A percentile compares a stretch with the other conserved stretches of the same genome.
Conservation (phyloP, 2,797 vertebrate genomes). For the Sebastes hubbsi region DNA sequence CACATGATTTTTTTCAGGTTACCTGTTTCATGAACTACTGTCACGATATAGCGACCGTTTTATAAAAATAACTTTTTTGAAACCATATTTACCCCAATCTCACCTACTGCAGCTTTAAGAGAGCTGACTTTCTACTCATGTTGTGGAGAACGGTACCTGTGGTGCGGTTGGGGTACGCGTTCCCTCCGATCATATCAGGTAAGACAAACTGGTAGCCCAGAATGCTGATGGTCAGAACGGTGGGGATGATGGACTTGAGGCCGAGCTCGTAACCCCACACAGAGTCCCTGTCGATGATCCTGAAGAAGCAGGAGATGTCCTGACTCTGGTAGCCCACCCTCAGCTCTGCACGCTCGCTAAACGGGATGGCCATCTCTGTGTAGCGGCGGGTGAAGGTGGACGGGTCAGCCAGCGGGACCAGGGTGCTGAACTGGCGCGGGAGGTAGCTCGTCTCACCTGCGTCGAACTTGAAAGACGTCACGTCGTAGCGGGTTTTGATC, state of each 20-base stretch:
- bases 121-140: too few relatives aligned
- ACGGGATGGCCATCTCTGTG: constrained; percentile 89
- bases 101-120: not conserved
- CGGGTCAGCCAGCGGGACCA: constrained; percentile 84
- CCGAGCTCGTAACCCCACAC: constrained; percentile 95
- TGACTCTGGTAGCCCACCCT: constrained; percentile 91
- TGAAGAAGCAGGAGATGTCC: constrained; percentile 96
- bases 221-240: constrained; percentile 86
- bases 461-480: constrained; percentile 94
- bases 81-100: too few relatives aligned
- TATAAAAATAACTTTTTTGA: too few relatives aligned
- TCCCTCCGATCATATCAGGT: constrained; percentile 91
- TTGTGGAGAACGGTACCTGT: constrained; percentile 33
- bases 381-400: constrained; percentile 91
- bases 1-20: too few relatives aligned
- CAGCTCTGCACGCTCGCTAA: constrained; percentile 88
- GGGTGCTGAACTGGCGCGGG: constrained; percentile 89
- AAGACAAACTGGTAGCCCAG: constrained; percentile 91
- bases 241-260: constrained; percentile 93
- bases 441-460: constrained; percentile 94
- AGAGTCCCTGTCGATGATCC: constrained; percentile 93
- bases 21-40: too few relatives aligned
- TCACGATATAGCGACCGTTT: too few relatives aligned
- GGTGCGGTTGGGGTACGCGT: constrained; percentile 82
- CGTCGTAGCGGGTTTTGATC: constrained; percentile 84